Evolutionary conservation across 1,140 invertebrate genomes (phyloP), one percentile per base, ranked within the genome.

Genomic region (Leptoteleia sp.): DNA sequence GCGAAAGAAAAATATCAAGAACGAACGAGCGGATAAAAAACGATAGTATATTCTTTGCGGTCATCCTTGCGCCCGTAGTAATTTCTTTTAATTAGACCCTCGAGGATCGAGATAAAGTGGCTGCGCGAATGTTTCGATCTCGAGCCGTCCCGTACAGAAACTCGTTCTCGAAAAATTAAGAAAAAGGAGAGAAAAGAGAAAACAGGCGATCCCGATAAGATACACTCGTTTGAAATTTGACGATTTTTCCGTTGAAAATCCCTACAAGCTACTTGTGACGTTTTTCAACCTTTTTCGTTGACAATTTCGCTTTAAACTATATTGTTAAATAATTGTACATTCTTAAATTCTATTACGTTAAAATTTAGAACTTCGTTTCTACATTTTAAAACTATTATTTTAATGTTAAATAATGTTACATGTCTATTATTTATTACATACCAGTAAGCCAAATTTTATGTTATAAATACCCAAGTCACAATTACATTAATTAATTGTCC

Each of bases 71-170:
- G 70, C 47, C 35, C 42, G 70, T 73, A 27, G 65, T 71, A 76
- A 79, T 79, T 76, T 76, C 64, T 79, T 79, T 79, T 79, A 79
- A 76, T 76, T 76, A 72, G 65, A 67, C 71, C 67, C 71, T 71
- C 65, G 70, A 75, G 64, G 43, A 70, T 70, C 59, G 70, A 77
- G 73, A 77, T 77, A 65, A 70, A 70, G 50, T 65, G 40, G 16
- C 45, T 48, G 0, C 43, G 71, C 52, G 55, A 15, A 59, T 59
- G 42, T 43, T 77, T 77, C 73, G 65, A 77, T 71, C 29, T n/a
- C 6, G 25, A 35, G 54, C 47, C 25, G 16, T 17, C 50, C 42
- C 31, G 22, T n/a, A 8, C 47, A 64, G 45, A 71, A 70, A 70
- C 65, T 64, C 27, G 61, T 75, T 75, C 43, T 62, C 47, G 29